phyloP scores from a whole-genome alignment of 2,888 invertebrate genomes.

The Anagyrus pseudococci region DNA sequence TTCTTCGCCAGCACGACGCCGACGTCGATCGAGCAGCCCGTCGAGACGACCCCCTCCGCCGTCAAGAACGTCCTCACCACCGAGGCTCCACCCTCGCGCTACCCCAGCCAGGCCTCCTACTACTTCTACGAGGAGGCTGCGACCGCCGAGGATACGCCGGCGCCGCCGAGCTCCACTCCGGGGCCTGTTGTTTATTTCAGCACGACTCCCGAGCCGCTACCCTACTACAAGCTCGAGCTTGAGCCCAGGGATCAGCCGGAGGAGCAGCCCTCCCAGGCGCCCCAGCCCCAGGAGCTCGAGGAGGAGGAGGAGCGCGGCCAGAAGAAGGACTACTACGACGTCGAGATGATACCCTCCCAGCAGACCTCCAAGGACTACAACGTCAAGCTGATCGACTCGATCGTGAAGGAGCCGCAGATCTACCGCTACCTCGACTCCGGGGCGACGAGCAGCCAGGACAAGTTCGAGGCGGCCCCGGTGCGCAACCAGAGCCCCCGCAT shows the following conservation, averaged over 20 bases:
- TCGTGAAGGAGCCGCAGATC: constrained; percentile 48
- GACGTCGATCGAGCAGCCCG: constrained; percentile 46
- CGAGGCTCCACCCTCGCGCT: constrained; percentile 41
- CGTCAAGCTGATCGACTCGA: constrained; percentile 48
- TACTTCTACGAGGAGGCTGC: constrained; percentile 72
- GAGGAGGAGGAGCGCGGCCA: constrained; percentile 24
- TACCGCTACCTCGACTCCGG: constrained; percentile 46
- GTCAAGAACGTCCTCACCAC: constrained; percentile 47
- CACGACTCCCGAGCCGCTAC: constrained; percentile 32
- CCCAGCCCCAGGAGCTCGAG: constrained; percentile 11
- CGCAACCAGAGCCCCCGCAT: constrained; percentile 45
- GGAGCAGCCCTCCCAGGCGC: no score
- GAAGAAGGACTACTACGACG: constrained; percentile 41
- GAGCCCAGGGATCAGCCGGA: constrained; percentile 18
- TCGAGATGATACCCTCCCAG: constrained; percentile 41
- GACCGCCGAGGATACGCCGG: constrained; percentile 48
- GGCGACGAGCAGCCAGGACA: constrained; percentile 25
- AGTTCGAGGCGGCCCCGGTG: constrained; percentile 37
- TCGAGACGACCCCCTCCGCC: constrained; percentile 50
- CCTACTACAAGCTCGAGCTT: constrained; percentile 38
- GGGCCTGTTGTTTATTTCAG: constrained; percentile 24
- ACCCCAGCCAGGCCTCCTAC: constrained; percentile 65
- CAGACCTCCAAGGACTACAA: constrained; percentile 46
- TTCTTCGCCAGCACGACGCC: constrained; percentile 65
- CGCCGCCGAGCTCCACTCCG: constrained; percentile 27